Conservation (phyloP, 2,888 invertebrate species). For the Toxonevra muliebris region DNA sequence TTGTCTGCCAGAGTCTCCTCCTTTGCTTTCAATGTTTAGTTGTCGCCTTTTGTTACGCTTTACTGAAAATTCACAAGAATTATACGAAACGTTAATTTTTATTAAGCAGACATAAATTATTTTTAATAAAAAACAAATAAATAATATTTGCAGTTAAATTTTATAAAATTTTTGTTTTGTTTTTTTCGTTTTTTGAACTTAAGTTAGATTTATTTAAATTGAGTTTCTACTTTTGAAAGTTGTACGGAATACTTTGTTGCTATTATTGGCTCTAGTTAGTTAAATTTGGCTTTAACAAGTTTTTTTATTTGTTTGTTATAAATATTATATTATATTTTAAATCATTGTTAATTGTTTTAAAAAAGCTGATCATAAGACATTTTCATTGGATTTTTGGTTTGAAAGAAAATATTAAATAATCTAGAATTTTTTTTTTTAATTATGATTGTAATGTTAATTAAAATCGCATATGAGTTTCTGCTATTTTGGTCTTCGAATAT, state of each 20-base stretch:
- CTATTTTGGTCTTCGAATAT: too few relatives aligned
- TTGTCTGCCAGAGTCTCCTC: slow-evolving; percentile 30
- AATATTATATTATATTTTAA: slow-evolving; percentile 36
- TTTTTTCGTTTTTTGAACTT: too few relatives aligned
- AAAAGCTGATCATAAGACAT: slow-evolving; percentile 10
- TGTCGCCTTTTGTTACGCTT: slow-evolving; percentile 39
- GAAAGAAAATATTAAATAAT: slow-evolving; percentile 2
- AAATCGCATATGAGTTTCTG: slow-evolving; percentile 47
- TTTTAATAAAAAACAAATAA: slow-evolving; percentile 48
- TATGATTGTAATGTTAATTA: slow-evolving; percentile 48
- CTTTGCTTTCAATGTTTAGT: not conserved
- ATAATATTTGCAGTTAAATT: slow-evolving; percentile 33
- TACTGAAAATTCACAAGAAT: slow-evolving; percentile 54
- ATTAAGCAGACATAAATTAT: slow-evolving; percentile 56
- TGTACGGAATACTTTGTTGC: too few relatives aligned
- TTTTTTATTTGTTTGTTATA: slow-evolving; percentile 30
- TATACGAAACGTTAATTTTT: slow-evolving; percentile 60
- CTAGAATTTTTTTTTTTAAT: slow-evolving; percentile 48
- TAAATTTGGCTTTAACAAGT: slow-evolving; percentile 42
- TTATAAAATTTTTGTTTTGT: too few relatives aligned
- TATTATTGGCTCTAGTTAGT: slow-evolving; percentile 34
- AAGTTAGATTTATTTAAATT: too few relatives aligned
- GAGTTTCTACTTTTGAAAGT: too few relatives aligned
- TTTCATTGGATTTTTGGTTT: slow-evolving; percentile 21
- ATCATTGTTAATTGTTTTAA: slow-evolving; percentile 50